Evolutionary conservation across 2,113 vertebrate genomes (phyloP).

Genomic region (Prunella fulvescens): DNA sequence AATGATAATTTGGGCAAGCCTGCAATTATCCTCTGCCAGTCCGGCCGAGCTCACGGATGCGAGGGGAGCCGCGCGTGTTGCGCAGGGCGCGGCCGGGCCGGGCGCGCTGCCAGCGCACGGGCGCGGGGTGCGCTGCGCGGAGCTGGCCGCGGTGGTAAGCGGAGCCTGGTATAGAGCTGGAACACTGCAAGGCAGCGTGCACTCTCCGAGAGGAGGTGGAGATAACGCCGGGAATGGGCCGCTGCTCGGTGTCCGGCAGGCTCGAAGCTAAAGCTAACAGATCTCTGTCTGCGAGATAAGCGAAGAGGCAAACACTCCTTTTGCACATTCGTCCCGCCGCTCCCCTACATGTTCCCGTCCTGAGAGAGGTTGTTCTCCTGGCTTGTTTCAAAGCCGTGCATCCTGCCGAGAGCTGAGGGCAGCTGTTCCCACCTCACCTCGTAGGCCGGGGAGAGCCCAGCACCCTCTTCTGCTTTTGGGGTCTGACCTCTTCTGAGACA

Average conservation of each 20-base stretch:
- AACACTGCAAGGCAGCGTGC: not conserved
- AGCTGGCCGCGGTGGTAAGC: not conserved
- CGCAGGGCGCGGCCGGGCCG: not conserved
- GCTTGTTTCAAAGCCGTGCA: not conserved
- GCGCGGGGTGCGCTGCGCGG: not conserved
- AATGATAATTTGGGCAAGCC: not conserved
- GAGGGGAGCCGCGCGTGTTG: not conserved
- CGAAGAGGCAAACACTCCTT: not conserved
- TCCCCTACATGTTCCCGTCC: not conserved
- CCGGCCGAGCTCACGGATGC: not conserved
- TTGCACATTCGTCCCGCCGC: rapidly evolving
- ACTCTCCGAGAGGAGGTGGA: not conserved
- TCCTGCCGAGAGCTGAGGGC: not conserved
- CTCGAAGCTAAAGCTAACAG: not conserved
- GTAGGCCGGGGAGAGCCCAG: rapidly evolving
- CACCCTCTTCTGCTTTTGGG: not conserved
- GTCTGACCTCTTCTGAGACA: not conserved
- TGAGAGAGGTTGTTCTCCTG: not conserved
- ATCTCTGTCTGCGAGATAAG: not conserved
- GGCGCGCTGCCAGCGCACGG: not conserved
- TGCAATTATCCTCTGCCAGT: not conserved
- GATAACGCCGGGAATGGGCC: not conserved
- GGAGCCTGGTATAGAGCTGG: not conserved
- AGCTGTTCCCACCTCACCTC: not conserved
- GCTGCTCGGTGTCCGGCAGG: not conserved